A percentile compares a stretch with the other conserved stretches of the same genome.
Evolutionary conservation across 2,113 vertebrate genomes (phyloP).

Genomic region (Oncorhynchus tshawytscha): DNA sequence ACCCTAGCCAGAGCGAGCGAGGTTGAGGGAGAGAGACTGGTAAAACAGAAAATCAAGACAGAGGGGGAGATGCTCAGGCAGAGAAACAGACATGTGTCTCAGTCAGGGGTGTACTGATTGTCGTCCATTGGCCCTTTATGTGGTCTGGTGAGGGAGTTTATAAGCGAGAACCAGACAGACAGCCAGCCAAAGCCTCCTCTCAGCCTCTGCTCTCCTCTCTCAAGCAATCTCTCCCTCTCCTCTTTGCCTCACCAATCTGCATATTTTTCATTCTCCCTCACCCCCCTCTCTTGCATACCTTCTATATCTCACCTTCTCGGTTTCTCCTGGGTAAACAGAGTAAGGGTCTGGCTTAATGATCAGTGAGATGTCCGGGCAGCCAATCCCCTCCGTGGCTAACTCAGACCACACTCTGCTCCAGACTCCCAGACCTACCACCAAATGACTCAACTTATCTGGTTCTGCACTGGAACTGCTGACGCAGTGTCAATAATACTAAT

Average conservation of each 20-base stretch:
- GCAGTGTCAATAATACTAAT: too few species aligned
- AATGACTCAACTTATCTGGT: conserved; percentile 48
- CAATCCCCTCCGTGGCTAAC: conserved; percentile 11
- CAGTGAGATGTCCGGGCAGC: neutral
- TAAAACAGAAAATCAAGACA: neutral
- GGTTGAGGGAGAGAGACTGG: neutral
- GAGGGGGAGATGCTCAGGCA: neutral
- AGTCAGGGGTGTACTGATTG: neutral
- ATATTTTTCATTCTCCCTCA: neutral
- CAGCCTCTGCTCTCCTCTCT: too few species aligned
- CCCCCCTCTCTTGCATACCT: neutral
- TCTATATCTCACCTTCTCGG: neutral
- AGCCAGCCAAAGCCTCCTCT: too few species aligned
- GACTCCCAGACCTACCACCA: neutral
- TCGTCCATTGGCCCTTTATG: neutral
- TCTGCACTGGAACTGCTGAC: conserved; percentile 41
- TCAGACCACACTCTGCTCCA: neutral
- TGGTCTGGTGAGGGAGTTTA: too few species aligned
- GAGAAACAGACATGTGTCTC: too few species aligned
- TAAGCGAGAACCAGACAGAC: too few species aligned
- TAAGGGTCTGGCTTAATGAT: neutral
- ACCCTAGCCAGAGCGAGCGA: neutral
- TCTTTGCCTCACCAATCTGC: neutral
- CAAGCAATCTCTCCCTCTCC: too few species aligned
- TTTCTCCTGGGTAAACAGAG: neutral